Base-by-base conservation (phyloP, 2,888 invertebrate species). In the Diplolepis rosae region DNA sequence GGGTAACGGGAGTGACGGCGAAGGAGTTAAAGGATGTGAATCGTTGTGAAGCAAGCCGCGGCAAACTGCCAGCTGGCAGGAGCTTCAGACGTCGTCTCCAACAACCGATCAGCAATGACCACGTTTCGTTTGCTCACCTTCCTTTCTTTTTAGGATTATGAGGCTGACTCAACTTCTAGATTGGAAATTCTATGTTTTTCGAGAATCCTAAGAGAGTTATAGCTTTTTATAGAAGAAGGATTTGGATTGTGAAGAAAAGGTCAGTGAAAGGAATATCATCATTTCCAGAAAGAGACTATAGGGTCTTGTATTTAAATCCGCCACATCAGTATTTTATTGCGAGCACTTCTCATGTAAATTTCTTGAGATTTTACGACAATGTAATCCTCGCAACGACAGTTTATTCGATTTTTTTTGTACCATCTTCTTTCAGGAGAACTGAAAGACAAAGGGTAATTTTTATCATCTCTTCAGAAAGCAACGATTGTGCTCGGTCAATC, bases 1-100 rank as follows among this genome's bases (percentile, higher is more conserved):
- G 74, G 84, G 75, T 56, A 51, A 73, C 52, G 75, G 69, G 71
- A 73, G 74, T 66, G 70, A 71, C 70, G 51, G 39, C 51, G 61
- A 65, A 68, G 71, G 69, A 74, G 66, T 72, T 67, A 66, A 75
- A 76, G 66, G 52, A 66, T 42, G 65, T 66, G 70, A 68, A 74
- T 67, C 66, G 67, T 35, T 56, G 75, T 67, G 45, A 70, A 56
- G 71, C 67, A 32, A 72, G 72, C 73, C 70, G 76, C 82, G 87
- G 86, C 87, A 87, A 80, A 75, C 81, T 87, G 88, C 87, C 88
- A 88, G 85, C 83, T 88, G 87, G 85, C 87, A 86, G 67, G 79
- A 73, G 72, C 74, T 74, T 79, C 79, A 77, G 78, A 77, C 79
- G 72, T 39, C 35, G 24, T 68, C 76, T 70, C 76, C 74, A 73